Evolutionary conservation across 2,888 invertebrate species (phyloP).

Genomic region (Andrena flavipes): DNA sequence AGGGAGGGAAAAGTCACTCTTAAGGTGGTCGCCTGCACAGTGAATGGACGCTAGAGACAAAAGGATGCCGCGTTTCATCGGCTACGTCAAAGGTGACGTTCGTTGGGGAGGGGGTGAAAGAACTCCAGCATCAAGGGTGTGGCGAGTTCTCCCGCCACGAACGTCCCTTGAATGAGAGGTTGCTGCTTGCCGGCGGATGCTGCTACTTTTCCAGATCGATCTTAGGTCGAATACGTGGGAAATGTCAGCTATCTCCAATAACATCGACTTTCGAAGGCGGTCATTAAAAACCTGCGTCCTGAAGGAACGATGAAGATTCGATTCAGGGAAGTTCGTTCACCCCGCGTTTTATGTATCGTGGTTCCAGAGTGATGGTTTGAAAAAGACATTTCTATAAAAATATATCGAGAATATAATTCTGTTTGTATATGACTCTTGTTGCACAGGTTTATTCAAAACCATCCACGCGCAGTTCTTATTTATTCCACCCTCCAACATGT

Average conservation of each 20-base stretch:
- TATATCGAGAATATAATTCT: background rate
- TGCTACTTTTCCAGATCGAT: conserved; percentile 63
- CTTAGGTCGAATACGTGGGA: conserved; percentile 37
- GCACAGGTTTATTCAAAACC: too few relatives aligned
- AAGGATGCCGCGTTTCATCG: conserved; percentile 72
- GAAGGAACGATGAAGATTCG: conserved; percentile 2
- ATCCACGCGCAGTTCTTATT: too few relatives aligned
- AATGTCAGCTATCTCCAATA: conserved; percentile 17
- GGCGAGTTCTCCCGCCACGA: conserved; percentile 66
- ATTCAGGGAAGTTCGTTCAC: conserved; percentile 10
- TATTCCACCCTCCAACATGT: too few relatives aligned
- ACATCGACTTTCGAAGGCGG: conserved; percentile 19
- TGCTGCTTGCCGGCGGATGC: conserved; percentile 77
- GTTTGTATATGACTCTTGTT: too few relatives aligned
- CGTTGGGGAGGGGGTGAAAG: conserved; percentile 73
- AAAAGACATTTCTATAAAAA: background rate
- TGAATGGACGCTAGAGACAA: conserved; percentile 77
- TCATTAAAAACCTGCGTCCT: conserved; percentile 19
- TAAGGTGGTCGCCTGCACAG: conserved; percentile 65
- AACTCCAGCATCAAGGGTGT: conserved; percentile 80
- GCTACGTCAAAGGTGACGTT: conserved; percentile 76
- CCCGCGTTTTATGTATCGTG: background rate
- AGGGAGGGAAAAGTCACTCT: conserved; percentile 70
- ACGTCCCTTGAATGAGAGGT: conserved; percentile 75
- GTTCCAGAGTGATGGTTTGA: background rate